Conservation (phyloP, 1,140 invertebrate species). For the Bathynomus jamesi region DNA sequence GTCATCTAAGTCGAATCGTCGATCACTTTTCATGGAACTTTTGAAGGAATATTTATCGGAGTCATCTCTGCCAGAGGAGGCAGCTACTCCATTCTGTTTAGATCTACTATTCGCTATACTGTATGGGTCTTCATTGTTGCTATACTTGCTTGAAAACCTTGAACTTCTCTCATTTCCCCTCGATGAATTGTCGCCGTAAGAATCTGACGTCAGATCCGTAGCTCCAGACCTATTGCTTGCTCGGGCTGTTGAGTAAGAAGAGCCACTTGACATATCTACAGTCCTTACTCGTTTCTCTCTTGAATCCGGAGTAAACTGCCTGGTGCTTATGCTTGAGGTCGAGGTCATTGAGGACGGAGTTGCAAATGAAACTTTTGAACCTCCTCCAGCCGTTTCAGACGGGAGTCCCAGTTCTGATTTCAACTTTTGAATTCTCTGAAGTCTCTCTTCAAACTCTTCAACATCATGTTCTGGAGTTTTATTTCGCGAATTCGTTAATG, state of each 20-base stretch:
- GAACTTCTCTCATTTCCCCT: background rate
- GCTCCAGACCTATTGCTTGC: background rate
- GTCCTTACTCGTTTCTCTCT: background rate
- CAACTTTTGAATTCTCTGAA: background rate
- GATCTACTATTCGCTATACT: background rate
- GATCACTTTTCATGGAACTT: conserved; percentile 7
- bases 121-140: background rate
- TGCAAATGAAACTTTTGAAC: background rate
- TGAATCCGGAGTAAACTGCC: background rate
- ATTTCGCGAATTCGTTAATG: background rate
- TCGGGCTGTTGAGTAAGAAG: background rate
- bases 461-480: background rate
- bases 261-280: background rate
- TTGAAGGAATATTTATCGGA: conserved; percentile 17
- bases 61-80: conserved; percentile 3
- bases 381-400: background rate
- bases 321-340: background rate
- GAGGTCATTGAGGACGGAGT: background rate
- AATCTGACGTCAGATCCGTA: background rate
- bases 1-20: conserved; percentile 6
- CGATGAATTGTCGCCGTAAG: background rate
- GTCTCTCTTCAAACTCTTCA: background rate
- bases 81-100: background rate
- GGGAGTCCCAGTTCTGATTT: background rate
- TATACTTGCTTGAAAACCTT: background rate